These are phyloP conservation scores for Ruditapes philippinarum DNA, from an alignment of 1,140 invertebrate genomes.

Conservation along the genomic window DNA sequence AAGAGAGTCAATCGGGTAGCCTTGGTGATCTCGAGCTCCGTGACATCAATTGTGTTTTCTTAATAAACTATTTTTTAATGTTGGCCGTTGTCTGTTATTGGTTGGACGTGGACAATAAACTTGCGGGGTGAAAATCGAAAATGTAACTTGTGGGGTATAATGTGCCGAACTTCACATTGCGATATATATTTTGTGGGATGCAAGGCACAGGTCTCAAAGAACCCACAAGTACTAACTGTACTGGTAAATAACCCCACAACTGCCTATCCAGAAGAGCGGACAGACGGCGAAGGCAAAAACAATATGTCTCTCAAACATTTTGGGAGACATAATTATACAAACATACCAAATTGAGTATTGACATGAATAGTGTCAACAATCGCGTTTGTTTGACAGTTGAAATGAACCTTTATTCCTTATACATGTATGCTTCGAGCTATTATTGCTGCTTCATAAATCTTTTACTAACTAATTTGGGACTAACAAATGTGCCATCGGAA, in stretches of 20 bases:
- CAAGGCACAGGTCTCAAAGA: background rate
- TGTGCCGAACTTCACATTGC: background rate
- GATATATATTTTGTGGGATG: background rate
- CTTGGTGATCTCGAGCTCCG: background rate
- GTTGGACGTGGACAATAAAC: background rate
- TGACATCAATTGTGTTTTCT: background rate
- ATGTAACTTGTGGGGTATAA: background rate
- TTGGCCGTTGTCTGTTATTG: background rate
- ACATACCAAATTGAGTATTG: too few relatives aligned
- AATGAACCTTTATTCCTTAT: too few relatives aligned
- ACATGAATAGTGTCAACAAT: too few relatives aligned
- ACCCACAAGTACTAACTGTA: background rate
- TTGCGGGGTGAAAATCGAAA: slow-evolving; percentile 15
- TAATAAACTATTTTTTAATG: background rate
- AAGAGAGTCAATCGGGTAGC: background rate
- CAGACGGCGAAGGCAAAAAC: too few relatives aligned
- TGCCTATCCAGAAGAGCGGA: slow-evolving; percentile 7
- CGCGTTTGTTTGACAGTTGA: too few relatives aligned
- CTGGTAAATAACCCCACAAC: slow-evolving; percentile 13
- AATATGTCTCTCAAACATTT: too few relatives aligned
- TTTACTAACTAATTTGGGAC: too few relatives aligned
- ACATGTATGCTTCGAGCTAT: too few relatives aligned
- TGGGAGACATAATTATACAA: too few relatives aligned
- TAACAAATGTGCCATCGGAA: too few relatives aligned
- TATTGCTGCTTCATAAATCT: too few relatives aligned